Conservation (phyloP, 2,888 invertebrate genomes). For the Tetragonisca angustula region DNA sequence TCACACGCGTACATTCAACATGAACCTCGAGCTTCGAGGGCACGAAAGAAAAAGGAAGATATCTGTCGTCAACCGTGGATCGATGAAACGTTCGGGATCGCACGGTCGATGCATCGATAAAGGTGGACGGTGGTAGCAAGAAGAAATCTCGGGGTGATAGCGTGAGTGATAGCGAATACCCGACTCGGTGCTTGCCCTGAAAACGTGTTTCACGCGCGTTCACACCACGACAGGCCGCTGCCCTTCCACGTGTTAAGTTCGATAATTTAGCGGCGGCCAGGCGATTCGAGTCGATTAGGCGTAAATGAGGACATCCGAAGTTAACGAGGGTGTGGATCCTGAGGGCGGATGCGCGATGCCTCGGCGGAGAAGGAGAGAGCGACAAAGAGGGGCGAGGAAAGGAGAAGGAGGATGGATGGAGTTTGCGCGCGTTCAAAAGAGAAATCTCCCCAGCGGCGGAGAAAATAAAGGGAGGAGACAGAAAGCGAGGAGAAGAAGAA, state of each 20-base stretch:
- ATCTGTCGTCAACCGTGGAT: neutral
- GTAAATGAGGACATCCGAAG: conserved; percentile 69
- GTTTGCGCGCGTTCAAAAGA: conserved; percentile 50
- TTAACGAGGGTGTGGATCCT: conserved; percentile 65
- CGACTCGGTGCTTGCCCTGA: conserved; percentile 62
- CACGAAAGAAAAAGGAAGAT: neutral
- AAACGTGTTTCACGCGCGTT: conserved; percentile 61
- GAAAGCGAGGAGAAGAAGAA: neutral
- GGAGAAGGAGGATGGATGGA: neutral
- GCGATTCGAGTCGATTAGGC: conserved; percentile 69
- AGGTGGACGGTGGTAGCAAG: neutral
- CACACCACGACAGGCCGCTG: conserved; percentile 50
- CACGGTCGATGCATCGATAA: conserved; percentile 6
- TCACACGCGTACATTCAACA: neutral
- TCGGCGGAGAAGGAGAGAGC: neutral
- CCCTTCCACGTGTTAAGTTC: conserved; percentile 62
- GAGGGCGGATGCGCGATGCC: conserved; percentile 15
- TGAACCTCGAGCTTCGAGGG: neutral
- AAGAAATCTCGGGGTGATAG: neutral
- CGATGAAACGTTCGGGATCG: conserved; percentile 3
- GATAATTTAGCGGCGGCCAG: conserved; percentile 63
- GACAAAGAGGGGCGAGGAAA: too few relatives aligned
- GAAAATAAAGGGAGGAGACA: conserved; percentile 41
- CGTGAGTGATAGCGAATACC: conserved; percentile 48
- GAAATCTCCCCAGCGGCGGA: conserved; percentile 46